Evolutionary conservation across 2,888 invertebrate genomes (phyloP), one percentile per base, ranked within the genome.

Genomic region (Lithodes maja): DNA sequence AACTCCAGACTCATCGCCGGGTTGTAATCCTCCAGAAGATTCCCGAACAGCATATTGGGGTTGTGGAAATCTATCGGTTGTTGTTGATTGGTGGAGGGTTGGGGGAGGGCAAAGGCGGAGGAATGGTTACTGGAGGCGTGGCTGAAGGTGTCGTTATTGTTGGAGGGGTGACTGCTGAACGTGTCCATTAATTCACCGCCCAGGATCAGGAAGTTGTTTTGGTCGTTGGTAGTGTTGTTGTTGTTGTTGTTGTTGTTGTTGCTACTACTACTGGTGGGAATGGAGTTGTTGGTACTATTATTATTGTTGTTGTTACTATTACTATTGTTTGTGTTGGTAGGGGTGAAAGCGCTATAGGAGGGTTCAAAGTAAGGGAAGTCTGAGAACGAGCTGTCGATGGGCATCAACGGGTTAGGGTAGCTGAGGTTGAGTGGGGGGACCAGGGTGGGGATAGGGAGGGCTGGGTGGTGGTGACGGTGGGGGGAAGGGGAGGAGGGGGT

Each of bases 41-140:
- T 89, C 7, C 88, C 88, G 49, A 89, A 89, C 3, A 85, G 74
- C 1, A 89, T 81, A 77, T 89, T 85, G 71, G 88, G 85, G 68
- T 89, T 85, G 12, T 85, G 85, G 33, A 89, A 81, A 49, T 89
- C 88, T 53, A 89, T 33, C 33, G 33, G 33, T 33, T 33, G 33
- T 33, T 33, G 33, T 33, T 33, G 33, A 33, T 33, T 75, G 74
- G n/a, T 61, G 61, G 61, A 5, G 61, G 61, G 61, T 5, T 61
- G 5, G 61, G 61, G 61, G 61, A 61, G 12, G 61, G 61, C 12
- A 7, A 12, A 7, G 61, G 61, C 61, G 12, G 61, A 7, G 61
- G 61, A 12, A 12, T 12, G 17, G 17, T 71, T 71, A 17, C 5
- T 5, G 17, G 71, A n/a, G 71, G 5, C 61, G 15, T 15, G 7